Percentiles rank a stretch among this genome's conserved stretches.
phyloP scores from a whole-genome alignment of 2,113 vertebrate genomes.

The Ariopsis seemanni region DNA sequence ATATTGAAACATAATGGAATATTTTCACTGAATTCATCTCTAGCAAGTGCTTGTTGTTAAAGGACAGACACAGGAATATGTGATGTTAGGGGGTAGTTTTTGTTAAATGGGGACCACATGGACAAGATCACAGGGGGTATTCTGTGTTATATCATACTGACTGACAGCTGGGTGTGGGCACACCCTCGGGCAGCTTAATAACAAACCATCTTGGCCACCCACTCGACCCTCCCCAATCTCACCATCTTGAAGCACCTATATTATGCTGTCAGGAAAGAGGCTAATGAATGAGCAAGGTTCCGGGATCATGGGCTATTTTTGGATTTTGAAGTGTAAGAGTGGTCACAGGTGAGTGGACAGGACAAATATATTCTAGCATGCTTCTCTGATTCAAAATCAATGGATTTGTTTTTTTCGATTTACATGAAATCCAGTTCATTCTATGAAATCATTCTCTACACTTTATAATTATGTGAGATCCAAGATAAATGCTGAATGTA shows the following conservation, averaged over 20 bases:
- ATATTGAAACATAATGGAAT: not conserved
- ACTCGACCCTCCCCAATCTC: conserved; percentile 49
- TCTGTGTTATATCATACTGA: conserved; percentile 78
- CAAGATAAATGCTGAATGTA: not conserved
- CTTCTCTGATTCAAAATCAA: conserved; percentile 9
- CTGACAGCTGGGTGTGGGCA: conserved; percentile 69
- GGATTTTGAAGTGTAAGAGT: conserved; percentile 42
- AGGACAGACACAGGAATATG: conserved; percentile 46
- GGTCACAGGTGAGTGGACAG: conserved; percentile 7
- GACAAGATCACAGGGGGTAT: conserved; percentile 66
- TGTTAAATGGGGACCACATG: conserved; percentile 68
- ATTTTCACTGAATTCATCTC: not conserved
- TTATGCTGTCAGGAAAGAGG: conserved; percentile 61
- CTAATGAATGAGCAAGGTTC: conserved; percentile 63
- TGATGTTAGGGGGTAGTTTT: conserved; percentile 53
- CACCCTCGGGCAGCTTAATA: conserved; percentile 58
- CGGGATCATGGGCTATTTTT: conserved; percentile 57
- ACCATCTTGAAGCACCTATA: conserved; percentile 61
- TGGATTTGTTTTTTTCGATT: not conserved
- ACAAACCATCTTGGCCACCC: conserved; percentile 57
- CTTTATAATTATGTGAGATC: not conserved
- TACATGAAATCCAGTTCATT: not conserved
- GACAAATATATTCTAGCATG: not conserved
- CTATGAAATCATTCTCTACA: not conserved
- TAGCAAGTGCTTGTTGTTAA: not conserved